Evolutionary conservation across 2,113 vertebrate species (phyloP), one percentile per base, ranked within the genome.

Genomic region (Mormyrus lacerda): DNA sequence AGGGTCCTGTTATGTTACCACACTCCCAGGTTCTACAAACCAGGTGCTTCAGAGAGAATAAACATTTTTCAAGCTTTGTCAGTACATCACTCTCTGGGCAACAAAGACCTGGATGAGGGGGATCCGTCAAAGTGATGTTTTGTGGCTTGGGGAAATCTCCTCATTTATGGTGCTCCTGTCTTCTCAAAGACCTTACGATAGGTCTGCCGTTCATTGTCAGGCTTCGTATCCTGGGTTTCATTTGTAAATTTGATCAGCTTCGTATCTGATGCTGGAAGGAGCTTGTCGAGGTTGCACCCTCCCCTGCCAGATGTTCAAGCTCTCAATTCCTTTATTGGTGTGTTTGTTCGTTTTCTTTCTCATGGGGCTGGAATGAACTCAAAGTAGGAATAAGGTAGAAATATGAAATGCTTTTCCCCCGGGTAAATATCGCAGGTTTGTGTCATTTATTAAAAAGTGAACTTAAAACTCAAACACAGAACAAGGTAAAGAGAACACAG

Each of bases 391-490:
- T 45, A 45, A 84, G 82, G 42, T 84, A 84, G 42, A 47, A 48
- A 76, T 73, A 19, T 47, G n/a, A 73, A 73, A 73, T 47, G 87
- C 42, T 27, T 51, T 31, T 82, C 24, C 13, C 39, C 31, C 27
- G 48, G 73, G 42, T 50, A 45, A 88, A 76, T 76, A 88, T 53
- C 88, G 69, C 15, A 39, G 27, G 47, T 88, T 69, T 53, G 13
- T 42, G 69, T 79, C 27, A 76, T 51, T 88, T 88, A 42, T 73
- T 73, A 76, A 35, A 88, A 88, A 76, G 8, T 51, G 45, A 79
- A 79, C 61, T 35, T 47, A 24, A 88, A 69, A 79, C 44, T 24
- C 50, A 45, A 31, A 88, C 21, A 88, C 11, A 79, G 73, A 55
- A 76, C 65, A 65, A 47, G 45, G 7, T 7, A 19, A 47, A 47